Conservation (phyloP, 1,140 invertebrate genomes). For the Trachymyrmex cornetzi region DNA sequence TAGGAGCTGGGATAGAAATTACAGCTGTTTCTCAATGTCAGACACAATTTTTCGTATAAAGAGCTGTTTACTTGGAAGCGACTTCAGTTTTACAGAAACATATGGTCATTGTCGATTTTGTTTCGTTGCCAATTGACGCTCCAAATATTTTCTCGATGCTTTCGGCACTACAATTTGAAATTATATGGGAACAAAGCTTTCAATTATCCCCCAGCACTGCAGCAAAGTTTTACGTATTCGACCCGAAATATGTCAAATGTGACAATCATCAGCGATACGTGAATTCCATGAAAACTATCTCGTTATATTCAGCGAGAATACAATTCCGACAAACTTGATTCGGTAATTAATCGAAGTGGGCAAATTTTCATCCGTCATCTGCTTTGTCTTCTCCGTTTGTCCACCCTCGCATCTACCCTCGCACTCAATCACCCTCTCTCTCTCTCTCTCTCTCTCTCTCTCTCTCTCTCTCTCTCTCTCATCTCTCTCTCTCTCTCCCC, state of each 20-base stretch:
- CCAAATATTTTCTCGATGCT: neutral
- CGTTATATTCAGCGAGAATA: constrained; percentile 28
- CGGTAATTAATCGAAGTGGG: constrained; percentile 40
- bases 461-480: neutral
- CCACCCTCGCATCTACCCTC: neutral
- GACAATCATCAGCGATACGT: constrained; percentile 25
- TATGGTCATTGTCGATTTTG: constrained; percentile 16
- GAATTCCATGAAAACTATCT: constrained; percentile 38
- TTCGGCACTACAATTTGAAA: neutral
- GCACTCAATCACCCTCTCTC: constrained; percentile 9
- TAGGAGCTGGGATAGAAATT: neutral
- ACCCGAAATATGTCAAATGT: neutral
- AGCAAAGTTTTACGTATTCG: neutral
- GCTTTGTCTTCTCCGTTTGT: constrained; percentile 13
- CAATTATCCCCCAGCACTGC: neutral
- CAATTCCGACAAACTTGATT: constrained; percentile 59
- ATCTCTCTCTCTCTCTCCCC: neutral
- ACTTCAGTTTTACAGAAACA: neutral
- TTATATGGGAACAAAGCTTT: neutral
- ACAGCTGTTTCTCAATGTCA: neutral
- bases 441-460: neutral
- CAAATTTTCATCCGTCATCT: constrained; percentile 29
- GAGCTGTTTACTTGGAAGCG: neutral
- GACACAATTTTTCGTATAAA: neutral
- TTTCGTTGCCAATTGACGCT: constrained; percentile 8